Percentiles rank a stretch among this genome's conserved stretches.
Conservation (phyloP, 2,113 vertebrate species). For the Calonectris borealis region DNA sequence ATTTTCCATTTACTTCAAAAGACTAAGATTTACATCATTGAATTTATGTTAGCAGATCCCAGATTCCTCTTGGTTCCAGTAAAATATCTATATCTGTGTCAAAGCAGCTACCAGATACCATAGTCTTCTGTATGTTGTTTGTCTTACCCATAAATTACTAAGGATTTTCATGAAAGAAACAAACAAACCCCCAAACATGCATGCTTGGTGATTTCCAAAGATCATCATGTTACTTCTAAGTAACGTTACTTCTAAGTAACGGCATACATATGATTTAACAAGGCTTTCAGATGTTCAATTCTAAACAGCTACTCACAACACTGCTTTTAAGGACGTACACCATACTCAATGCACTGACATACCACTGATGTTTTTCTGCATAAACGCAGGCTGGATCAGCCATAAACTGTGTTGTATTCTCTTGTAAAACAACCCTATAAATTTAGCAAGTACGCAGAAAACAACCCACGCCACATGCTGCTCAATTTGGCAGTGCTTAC, state of each 20-base stretch:
- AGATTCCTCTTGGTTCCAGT: background rate
- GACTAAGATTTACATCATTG: background rate
- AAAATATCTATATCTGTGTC: background rate
- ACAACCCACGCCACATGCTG: background rate
- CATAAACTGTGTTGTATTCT: accelerated
- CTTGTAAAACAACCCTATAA: background rate
- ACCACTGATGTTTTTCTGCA: background rate
- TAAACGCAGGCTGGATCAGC: background rate
- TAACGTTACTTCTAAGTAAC: no score
- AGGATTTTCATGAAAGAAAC: background rate
- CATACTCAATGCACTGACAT: no score
- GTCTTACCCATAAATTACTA: no score
- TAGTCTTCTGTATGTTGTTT: background rate
- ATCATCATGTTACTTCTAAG: no score
- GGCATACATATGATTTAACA: accelerated
- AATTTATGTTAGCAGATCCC: background rate
- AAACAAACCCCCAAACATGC: background rate
- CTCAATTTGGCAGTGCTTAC: background rate
- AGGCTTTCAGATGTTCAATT: background rate
- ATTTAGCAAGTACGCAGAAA: background rate
- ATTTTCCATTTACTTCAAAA: background rate
- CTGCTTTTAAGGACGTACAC: background rate
- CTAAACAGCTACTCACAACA: background rate
- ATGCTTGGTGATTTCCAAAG: background rate
- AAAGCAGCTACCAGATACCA: background rate